Evolutionary conservation across 2,888 invertebrate genomes (phyloP).

Genomic region (Lasioglossum villosulum): DNA sequence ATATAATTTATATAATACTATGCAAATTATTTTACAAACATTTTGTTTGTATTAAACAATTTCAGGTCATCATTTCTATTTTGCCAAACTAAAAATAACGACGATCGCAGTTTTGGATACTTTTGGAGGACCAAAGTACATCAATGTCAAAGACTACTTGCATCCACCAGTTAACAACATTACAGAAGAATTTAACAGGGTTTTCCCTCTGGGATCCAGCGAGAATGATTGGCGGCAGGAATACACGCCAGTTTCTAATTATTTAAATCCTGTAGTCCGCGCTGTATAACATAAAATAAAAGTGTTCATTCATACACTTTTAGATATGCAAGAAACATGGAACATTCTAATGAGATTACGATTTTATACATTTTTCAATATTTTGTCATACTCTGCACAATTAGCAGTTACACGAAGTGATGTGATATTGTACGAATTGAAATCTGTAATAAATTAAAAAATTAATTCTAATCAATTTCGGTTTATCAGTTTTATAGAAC

Average conservation of each 20-base stretch:
- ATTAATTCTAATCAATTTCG: neutral
- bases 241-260: constrained; percentile 28
- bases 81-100: constrained; percentile 91
- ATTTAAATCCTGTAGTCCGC: constrained; percentile 40
- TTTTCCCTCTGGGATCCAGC: constrained; percentile 23
- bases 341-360: neutral
- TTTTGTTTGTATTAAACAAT: constrained; percentile 56
- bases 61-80: constrained; percentile 92
- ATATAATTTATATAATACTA: neutral
- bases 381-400: neutral
- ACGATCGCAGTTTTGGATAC: constrained; percentile 92
- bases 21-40: neutral
- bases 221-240: constrained; percentile 12
- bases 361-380: constrained; percentile 14
- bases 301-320: neutral
- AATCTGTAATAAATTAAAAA: constrained; percentile 13
- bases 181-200: constrained; percentile 51
- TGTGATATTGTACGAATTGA: neutral
- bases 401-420: neutral
- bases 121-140: constrained; percentile 92
- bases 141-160: constrained; percentile 88
- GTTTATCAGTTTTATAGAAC: neutral
- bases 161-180: constrained; percentile 69
- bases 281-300: constrained; percentile 21
- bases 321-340: neutral